Evolutionary conservation across 2,888 invertebrate genomes (phyloP), one percentile per base, ranked within the genome.

Genomic region (Herminia tarsipennalis): DNA sequence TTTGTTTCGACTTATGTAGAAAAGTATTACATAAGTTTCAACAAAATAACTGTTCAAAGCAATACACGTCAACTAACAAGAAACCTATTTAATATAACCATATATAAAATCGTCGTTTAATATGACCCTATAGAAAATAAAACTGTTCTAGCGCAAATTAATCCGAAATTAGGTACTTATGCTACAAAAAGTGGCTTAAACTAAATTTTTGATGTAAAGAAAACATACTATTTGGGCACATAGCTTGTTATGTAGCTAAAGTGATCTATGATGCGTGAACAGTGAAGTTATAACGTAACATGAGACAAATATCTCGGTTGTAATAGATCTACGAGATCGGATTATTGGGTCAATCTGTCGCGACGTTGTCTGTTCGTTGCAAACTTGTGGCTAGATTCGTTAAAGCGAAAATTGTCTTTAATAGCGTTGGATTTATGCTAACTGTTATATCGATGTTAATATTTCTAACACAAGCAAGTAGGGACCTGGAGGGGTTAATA

Each of bases 341-440:
- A 25, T 62, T 57, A 48, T 47, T 58, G 32, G 58, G 58, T 51
- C 57, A 57, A 30, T 35, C 21, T 43, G 34, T 38, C 25, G 24
- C 16, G 20, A 27, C 25, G 36, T 1, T 10, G 20, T 22, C n/a
- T 8, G 13, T 22, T 5, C 17, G 17, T 5, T 27, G 24, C 22
- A 39, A 25, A 35, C 14, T 2, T 2, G n/a, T n/a, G n/a, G n/a
- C n/a, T n/a, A n/a, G n/a, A n/a, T n/a, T n/a, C n/a, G n/a, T n/a
- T n/a, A n/a, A n/a, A n/a, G n/a, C n/a, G n/a, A n/a, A n/a, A n/a
- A n/a, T n/a, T n/a, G n/a, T n/a, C n/a, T n/a, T n/a, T n/a, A n/a
- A n/a, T n/a, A n/a, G n/a, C n/a, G n/a, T n/a, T n/a, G n/a, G n/a
- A n/a, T n/a, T n/a, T n/a, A n/a, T n/a, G n/a, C n/a, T n/a, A n/a